Percentiles rank a stretch among this genome's conserved stretches.
phyloP scores from a whole-genome alignment of 2,888 invertebrate species.

The Dynastes maya region DNA sequence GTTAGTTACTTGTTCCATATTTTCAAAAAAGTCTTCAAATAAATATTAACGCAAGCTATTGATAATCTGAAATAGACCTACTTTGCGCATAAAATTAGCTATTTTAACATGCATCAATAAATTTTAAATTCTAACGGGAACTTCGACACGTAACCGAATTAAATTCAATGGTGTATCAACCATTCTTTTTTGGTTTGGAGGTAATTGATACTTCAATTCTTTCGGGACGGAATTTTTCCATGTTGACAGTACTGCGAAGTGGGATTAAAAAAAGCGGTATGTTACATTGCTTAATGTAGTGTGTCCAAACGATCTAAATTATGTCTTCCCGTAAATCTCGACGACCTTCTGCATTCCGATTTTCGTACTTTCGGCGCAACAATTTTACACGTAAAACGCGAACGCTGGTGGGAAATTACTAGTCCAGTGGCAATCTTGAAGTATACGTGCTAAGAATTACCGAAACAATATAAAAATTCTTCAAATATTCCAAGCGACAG shows the following conservation, averaged over 20 bases:
- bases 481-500: background rate
- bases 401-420: background rate
- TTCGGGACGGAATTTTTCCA: background rate
- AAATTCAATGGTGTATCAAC: background rate
- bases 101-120: too few species aligned
- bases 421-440: background rate
- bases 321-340: constrained; percentile 5
- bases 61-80: too few species aligned
- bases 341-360: constrained; percentile 29
- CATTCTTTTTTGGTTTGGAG: background rate
- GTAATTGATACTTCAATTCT: background rate
- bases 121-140: too few species aligned
- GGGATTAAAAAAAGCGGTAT: background rate
- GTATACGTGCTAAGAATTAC: constrained; percentile 13
- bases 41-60: too few species aligned
- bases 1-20: too few species aligned
- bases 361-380: constrained; percentile 21
- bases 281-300: constrained; percentile 11
- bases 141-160: too few species aligned
- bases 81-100: too few species aligned
- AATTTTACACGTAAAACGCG: background rate
- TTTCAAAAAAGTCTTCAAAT: too few species aligned
- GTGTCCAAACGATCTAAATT: constrained; percentile 11
- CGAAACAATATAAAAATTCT: background rate
- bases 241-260: background rate